Evolutionary conservation across 2,888 invertebrate species (phyloP).

Genomic region (Tetrapedia diversipes): DNA sequence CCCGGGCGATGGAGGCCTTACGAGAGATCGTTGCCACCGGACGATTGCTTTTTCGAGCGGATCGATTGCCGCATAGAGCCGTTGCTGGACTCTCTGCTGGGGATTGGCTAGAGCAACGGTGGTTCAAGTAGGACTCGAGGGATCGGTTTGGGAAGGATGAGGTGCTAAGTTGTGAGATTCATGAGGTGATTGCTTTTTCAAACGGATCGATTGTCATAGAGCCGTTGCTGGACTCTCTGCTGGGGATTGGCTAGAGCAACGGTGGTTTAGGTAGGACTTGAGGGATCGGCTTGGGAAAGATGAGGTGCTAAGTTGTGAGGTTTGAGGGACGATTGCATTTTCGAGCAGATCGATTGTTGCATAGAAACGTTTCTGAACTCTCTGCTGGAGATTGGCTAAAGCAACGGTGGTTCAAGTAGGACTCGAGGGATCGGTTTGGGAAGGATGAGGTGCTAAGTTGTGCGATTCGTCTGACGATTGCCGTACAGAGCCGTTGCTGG

Average conservation of each 20-base stretch:
- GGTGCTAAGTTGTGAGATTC: slow-evolving; percentile 2
- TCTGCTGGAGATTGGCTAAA: no score
- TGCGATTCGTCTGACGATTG: no score
- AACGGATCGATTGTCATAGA: no score
- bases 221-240: not conserved
- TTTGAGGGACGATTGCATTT: no score
- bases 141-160: not conserved
- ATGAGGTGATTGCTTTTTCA: not conserved
- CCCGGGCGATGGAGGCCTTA: slow-evolving; percentile 9
- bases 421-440: no score
- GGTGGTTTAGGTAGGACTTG: not conserved
- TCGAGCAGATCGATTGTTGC: no score
- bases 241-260: not conserved
- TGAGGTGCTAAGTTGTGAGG: not conserved
- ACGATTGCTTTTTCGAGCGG: slow-evolving; percentile 17
- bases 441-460: no score
- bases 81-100: not conserved
- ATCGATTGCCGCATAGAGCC: slow-evolving; percentile 7
- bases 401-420: no score
- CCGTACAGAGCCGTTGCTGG: no score
- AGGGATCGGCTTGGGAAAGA: not conserved
- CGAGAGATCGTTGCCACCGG: slow-evolving; percentile 49
- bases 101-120: not conserved
- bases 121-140: no score
- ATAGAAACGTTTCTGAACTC: no score